Base-by-base conservation (phyloP, 2,888 invertebrate genomes). In the Lithodes maja region DNA sequence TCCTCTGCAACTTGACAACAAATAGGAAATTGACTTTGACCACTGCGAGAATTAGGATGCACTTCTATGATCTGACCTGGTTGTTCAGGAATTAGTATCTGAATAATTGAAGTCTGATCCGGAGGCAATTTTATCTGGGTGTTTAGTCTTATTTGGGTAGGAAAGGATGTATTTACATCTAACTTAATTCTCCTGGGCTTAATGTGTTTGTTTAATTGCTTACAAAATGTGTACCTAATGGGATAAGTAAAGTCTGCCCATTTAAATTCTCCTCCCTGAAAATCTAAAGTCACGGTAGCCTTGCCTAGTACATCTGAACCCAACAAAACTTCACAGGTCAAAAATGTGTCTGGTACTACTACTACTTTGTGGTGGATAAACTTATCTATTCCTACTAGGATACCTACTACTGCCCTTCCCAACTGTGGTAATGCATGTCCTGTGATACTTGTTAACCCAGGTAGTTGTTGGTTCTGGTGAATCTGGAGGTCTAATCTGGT, bases 171-270 rank as follows among this genome's bases (percentile, higher is more conserved):
- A 33, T 33, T 33, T 33, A 33, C 33, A 33, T 33, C 33, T 33
- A 33, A 33, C 33, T 33, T 33, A 33, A 33, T 33, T 33, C 33
- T 33, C 33, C 33, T 33, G 33, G 33, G 33, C 33, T 33, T 33
- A 33, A 33, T 33, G 33, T 33, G 33, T 33, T 33, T 33, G 33
- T 33, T 33, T 33, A 33, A 0, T 33, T 33, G 33, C 33, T 33
- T 33, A 33, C 33, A 33, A 33, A 33, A 33, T 33, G 33, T 33
- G 33, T 33, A 71, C 17, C n/a, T 71, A 3, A 71, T n/a, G 7
- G 71, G 71, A n/a, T 71, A 71, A 71, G 71, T 71, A n/a, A 71
- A 71, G 3, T 71, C 71, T 71, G 71, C 71, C 71, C 12, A 71
- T n/a, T 71, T 71, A n/a, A 7, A 9, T n/a, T 71, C 71, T 15